phyloP scores from a whole-genome alignment of 2,888 invertebrate species.

The Cancer borealis region DNA sequence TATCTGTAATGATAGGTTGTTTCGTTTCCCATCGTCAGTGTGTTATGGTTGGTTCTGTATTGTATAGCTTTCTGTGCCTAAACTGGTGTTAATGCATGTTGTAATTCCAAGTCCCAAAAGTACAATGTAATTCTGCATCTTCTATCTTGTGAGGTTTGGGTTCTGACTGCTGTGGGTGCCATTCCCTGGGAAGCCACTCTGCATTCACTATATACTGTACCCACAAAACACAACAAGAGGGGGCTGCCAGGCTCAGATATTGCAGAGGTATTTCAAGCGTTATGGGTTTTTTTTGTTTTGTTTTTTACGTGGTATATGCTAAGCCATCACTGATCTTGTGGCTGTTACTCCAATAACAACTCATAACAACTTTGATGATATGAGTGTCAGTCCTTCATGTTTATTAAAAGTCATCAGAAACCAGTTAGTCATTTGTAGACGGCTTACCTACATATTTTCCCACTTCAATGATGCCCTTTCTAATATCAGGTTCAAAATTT shows the following conservation, averaged over 20 bases:
- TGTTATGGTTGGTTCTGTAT: constrained; percentile 7
- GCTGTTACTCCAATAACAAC: no score
- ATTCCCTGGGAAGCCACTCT: constrained; percentile 61
- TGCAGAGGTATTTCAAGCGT: background rate
- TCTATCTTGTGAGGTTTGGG: constrained; percentile 50
- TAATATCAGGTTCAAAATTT: no score
- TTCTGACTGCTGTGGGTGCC: constrained; percentile 55
- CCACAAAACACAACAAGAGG: background rate
- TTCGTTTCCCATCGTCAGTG: background rate
- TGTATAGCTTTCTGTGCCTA: background rate
- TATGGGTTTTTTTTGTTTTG: background rate
- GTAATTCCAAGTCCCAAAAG: constrained; percentile 1
- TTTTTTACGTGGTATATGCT: background rate
- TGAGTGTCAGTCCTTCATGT: no score
- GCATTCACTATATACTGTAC: background rate
- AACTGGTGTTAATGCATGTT: background rate
- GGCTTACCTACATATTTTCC: no score
- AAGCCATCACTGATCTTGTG: background rate
- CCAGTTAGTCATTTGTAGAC: no score
- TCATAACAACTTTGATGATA: no score
- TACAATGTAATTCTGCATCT: constrained; percentile 45
- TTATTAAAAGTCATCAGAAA: no score
- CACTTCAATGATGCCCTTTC: no score
- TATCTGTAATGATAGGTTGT: background rate
- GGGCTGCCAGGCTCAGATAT: background rate